These are phyloP conservation scores for Elymnias hypermnestra DNA, from an alignment of 1,140 invertebrate genomes.

Conservation along the genomic window DNA sequence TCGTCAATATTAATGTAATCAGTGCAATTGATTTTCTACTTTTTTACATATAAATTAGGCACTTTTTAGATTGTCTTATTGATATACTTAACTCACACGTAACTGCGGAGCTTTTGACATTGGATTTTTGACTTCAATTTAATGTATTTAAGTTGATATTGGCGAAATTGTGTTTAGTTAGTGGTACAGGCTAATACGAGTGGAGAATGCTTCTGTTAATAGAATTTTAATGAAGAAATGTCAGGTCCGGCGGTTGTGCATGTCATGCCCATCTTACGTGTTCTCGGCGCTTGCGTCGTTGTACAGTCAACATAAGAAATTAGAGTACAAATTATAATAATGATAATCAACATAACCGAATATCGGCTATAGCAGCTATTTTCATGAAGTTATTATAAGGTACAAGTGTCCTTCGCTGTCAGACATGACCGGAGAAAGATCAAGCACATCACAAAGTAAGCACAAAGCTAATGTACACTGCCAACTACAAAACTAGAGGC, in stretches of 20 bases:
- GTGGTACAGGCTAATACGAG: constrained; percentile 31
- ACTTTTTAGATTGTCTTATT: constrained; percentile 2
- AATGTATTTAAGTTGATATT: constrained; percentile 21
- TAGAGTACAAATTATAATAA: constrained; percentile 32
- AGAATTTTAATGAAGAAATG: constrained; percentile 74
- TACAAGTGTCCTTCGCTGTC: too few relatives aligned
- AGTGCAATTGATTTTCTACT: constrained; percentile 21
- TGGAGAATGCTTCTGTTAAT: constrained; percentile 70
- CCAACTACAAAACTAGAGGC: too few relatives aligned
- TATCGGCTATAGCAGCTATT: too few relatives aligned
- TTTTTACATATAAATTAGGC: constrained; percentile 13
- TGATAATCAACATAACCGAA: too few relatives aligned
- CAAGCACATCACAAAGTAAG: too few relatives aligned
- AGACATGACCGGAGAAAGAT: too few relatives aligned
- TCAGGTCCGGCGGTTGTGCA: constrained; percentile 57
- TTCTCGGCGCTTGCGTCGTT: constrained; percentile 38
- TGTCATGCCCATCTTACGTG: constrained; percentile 68
- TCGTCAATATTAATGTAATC: constrained; percentile 30
- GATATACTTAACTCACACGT: constrained; percentile 1
- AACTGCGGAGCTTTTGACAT: background rate
- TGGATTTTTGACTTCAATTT: constrained; percentile 11
- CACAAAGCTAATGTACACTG: too few relatives aligned
- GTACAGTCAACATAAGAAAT: constrained; percentile 45
- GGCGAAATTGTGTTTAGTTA: background rate
- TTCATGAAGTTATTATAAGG: too few relatives aligned